A percentile compares a stretch with the other conserved stretches of the same genome.
phyloP scores from a whole-genome alignment of 2,113 vertebrate genomes.

The Euleptes europaea region DNA sequence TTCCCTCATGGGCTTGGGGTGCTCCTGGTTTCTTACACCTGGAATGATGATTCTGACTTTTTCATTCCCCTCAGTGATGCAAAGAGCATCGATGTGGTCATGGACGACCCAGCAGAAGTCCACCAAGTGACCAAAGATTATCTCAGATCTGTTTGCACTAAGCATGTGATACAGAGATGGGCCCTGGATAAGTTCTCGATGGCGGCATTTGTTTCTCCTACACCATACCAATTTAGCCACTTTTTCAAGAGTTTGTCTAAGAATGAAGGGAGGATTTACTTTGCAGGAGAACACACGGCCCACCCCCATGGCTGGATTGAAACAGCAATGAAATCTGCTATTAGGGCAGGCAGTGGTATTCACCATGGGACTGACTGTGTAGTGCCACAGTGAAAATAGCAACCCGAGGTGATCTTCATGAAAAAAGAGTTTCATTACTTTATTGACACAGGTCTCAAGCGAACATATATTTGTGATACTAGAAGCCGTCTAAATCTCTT shows the following conservation, averaged over 20 bases:
- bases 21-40: slow-evolving; percentile 81
- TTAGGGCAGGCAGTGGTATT: slow-evolving; percentile 75
- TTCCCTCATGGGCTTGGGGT: slow-evolving; percentile 65
- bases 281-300: slow-evolving; percentile 82
- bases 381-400: too few relatives aligned
- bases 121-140: slow-evolving; percentile 72
- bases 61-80: slow-evolving; percentile 70
- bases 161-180: slow-evolving; percentile 80
- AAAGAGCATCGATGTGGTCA: slow-evolving; percentile 59
- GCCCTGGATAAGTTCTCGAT: slow-evolving; percentile 75
- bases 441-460: too few relatives aligned
- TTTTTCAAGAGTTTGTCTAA: slow-evolving; percentile 70
- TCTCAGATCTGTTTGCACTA: slow-evolving; percentile 66
- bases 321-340: slow-evolving; percentile 80
- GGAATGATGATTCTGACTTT: slow-evolving; percentile 76
- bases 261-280: slow-evolving; percentile 76
- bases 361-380: slow-evolving; percentile 33
- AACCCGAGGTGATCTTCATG: too few relatives aligned
- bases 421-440: too few relatives aligned
- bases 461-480: too few relatives aligned
- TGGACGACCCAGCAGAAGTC: slow-evolving; percentile 78
- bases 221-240: slow-evolving; percentile 75
- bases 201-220: slow-evolving; percentile 78
- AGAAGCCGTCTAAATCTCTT: too few relatives aligned
- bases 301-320: slow-evolving; percentile 83